phyloP scores from a whole-genome alignment of 92 coral and sea anemone genomes.

The Bergia puertoricense region DNA sequence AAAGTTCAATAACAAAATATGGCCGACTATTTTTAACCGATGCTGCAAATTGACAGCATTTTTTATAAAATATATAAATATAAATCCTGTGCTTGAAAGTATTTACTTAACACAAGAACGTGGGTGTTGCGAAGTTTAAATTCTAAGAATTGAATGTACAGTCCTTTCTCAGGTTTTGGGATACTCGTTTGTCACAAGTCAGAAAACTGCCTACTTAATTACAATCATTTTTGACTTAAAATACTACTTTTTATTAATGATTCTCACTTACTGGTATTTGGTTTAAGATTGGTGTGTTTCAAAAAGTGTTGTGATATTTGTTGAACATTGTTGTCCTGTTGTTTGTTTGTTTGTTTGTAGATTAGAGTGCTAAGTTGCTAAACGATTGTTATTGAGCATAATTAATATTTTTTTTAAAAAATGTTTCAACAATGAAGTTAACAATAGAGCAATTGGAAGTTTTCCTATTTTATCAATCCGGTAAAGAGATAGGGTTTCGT shows the following conservation, averaged over 20 bases:
- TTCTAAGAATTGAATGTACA: background rate
- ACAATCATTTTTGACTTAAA: background rate
- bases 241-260: background rate
- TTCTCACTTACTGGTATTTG: background rate
- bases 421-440: background rate
- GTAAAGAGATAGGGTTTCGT: background rate
- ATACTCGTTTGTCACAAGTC: background rate
- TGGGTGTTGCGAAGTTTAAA: background rate
- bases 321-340: background rate
- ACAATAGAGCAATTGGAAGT: background rate
- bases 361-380: background rate
- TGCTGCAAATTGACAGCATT: conserved; percentile 1
- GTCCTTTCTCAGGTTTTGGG: background rate
- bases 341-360: background rate
- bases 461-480: background rate
- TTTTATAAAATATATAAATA: background rate
- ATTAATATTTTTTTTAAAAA: too few relatives aligned
- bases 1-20: background rate
- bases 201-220: too few relatives aligned
- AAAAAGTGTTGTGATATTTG: background rate
- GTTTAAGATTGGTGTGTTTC: background rate
- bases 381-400: background rate
- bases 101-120: background rate
- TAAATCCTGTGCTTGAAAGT: background rate
- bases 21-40: background rate